Evolutionary conservation across 2,888 invertebrate species (phyloP).

Genomic region (Cephus spinipes): DNA sequence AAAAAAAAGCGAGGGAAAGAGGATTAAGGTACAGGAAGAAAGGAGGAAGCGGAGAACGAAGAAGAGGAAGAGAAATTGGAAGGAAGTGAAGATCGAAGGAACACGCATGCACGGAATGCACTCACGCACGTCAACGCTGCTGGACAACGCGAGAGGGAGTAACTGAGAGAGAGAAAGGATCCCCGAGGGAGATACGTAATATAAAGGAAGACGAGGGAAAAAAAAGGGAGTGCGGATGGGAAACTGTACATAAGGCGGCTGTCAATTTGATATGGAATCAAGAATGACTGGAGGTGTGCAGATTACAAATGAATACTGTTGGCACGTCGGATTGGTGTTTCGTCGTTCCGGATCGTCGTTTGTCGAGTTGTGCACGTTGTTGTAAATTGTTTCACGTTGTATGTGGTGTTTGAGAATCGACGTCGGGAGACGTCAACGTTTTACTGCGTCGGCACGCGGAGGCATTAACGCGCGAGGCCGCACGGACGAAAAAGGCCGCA

Average conservation of each 20-base stretch:
- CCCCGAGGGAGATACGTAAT: conserved; percentile 14
- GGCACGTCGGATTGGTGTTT: not conserved
- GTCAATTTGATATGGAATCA: not conserved
- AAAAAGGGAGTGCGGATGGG: conserved; percentile 14
- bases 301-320: not conserved
- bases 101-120: not conserved
- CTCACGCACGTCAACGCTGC: not conserved
- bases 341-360: not conserved
- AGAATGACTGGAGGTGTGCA: not conserved
- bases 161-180: conserved; percentile 7
- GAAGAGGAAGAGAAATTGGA: not conserved
- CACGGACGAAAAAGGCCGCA: not conserved
- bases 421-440: not conserved
- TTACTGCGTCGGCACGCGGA: not conserved
- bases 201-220: conserved; percentile 17
- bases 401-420: not conserved
- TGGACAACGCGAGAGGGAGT: not conserved
- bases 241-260: conserved; percentile 18
- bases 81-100: conserved; percentile 5
- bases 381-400: not conserved
- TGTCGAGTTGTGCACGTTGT: not conserved
- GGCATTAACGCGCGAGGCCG: not conserved
- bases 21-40: conserved; percentile 12
- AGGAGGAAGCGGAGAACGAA: conserved; percentile 26
- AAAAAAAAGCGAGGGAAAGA: conserved; percentile 5